phyloP scores from a whole-genome alignment of 2,888 invertebrate species.

The Lutraria lutraria region DNA sequence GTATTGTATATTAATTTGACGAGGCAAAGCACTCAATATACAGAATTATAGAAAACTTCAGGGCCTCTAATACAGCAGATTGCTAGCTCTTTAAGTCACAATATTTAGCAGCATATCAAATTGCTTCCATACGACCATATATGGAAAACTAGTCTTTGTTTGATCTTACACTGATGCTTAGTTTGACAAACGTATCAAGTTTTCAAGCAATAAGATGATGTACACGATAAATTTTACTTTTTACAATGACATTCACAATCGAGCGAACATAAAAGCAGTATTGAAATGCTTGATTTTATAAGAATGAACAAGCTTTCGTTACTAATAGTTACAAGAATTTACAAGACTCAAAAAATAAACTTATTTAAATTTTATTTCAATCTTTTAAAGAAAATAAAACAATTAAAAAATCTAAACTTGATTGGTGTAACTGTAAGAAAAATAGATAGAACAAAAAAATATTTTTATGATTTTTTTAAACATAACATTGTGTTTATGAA shows the following conservation, averaged over 20 bases:
- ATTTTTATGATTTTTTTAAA: neutral
- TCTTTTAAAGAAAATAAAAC: too few species aligned
- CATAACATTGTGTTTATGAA: neutral
- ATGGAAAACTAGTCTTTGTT: conserved; percentile 34
- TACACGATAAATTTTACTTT: neutral
- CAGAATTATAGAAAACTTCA: conserved; percentile 46
- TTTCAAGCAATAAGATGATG: neutral
- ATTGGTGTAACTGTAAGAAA: too few species aligned
- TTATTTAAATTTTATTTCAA: too few species aligned
- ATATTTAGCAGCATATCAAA: conserved; percentile 26
- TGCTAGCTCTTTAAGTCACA: conserved; percentile 28
- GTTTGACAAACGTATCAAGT: conserved; percentile 42
- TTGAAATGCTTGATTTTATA: neutral
- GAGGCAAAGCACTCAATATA: conserved; percentile 52
- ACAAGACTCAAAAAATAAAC: too few species aligned
- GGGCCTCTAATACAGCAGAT: conserved; percentile 43
- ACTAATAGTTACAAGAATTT: too few species aligned
- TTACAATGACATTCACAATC: neutral
- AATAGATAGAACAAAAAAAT: neutral
- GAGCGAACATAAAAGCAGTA: neutral
- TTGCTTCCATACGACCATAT: conserved; percentile 38
- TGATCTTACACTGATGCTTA: conserved; percentile 17
- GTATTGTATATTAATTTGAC: conserved; percentile 68
- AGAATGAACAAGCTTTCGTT: too few species aligned
- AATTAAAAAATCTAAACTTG: too few species aligned